Evolutionary conservation across 2,888 invertebrate genomes (phyloP), one percentile per base, ranked within the genome.

Genomic region (Rosalia funebris): DNA sequence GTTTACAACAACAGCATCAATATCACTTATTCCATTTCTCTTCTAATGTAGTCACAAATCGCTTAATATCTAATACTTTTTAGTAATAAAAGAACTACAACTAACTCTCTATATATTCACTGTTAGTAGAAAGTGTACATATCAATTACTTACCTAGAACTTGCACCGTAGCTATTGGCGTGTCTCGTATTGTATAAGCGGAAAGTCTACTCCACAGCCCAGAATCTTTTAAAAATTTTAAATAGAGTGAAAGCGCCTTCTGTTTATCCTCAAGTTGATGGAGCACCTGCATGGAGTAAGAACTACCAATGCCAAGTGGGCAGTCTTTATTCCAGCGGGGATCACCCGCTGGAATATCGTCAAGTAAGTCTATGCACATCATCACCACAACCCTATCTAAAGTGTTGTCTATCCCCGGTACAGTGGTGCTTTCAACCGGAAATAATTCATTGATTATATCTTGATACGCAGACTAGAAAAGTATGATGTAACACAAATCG

Each of bases 201-300:
- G 75, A 79, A 66, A 91, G 86, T 68, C 88, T 84, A 47, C 82
- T 83, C 90, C 90, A 90, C 20, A 92, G 82, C 0, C 86, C 85
- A 25, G 87, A 83, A 41, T 88, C 87, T 71, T 89, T 88, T 48
- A 94, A 81, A 81, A 96, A 96, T 57, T 88, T 86, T 1, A 93
- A 81, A 76, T 90, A 93, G 60, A 92, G 85, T 0, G 70, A 56
- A 69, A 93, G 85, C 0, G 93, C 95, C 74, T 89, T 87, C 76
- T 90, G 90, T 82, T 97, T 97, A 79, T 96, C 95, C 67, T 90
- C 89, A 54, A 98, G 82, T 79, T 97, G 96, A 64, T 91, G 91
- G 0, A 88, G 82, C 60, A 95, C 89, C 80, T 95, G 93, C 83
- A 96, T 86, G 1, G 96, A 93, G 12, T 88, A 86, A 0, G 91